Evolutionary conservation across 2,888 invertebrate genomes (phyloP).

Genomic region (Mythimna loreyi): DNA sequence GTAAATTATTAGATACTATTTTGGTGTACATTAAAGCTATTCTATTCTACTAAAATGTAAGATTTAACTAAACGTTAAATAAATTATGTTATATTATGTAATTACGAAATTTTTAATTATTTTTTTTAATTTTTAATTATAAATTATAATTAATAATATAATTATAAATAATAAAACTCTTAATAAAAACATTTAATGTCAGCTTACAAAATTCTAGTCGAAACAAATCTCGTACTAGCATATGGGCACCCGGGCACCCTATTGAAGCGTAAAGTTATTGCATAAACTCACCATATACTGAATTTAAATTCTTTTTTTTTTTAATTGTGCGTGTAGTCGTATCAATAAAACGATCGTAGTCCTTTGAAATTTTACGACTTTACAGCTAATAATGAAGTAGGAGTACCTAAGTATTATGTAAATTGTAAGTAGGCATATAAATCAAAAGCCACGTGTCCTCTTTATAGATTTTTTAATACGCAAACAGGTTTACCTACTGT

Average conservation of each 20-base stretch:
- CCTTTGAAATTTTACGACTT: conserved; percentile 36
- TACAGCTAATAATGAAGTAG: conserved; percentile 37
- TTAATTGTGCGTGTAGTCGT: neutral
- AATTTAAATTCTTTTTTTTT: too few species aligned
- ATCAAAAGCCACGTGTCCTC: conserved; percentile 55
- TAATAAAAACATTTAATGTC: conserved; percentile 5
- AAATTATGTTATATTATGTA: neutral
- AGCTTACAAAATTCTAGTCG: neutral
- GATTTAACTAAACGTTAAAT: neutral
- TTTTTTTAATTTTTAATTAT: too few species aligned
- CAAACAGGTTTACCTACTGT: conserved; percentile 59
- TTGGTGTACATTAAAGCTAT: too few species aligned
- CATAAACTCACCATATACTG: neutral
- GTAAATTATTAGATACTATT: too few species aligned
- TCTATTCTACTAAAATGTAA: neutral
- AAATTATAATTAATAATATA: too few species aligned
- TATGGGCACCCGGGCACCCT: neutral
- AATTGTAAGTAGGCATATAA: conserved; percentile 28
- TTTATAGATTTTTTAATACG: conserved; percentile 32
- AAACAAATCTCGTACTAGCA: neutral
- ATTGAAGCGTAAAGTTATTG: neutral
- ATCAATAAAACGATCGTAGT: conserved; percentile 5
- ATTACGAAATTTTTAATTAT: too few species aligned
- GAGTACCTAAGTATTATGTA: conserved; percentile 11
- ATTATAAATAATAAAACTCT: too few species aligned